Conservation (phyloP, 2,113 vertebrate genomes). For the Parotia lawesii region DNA sequence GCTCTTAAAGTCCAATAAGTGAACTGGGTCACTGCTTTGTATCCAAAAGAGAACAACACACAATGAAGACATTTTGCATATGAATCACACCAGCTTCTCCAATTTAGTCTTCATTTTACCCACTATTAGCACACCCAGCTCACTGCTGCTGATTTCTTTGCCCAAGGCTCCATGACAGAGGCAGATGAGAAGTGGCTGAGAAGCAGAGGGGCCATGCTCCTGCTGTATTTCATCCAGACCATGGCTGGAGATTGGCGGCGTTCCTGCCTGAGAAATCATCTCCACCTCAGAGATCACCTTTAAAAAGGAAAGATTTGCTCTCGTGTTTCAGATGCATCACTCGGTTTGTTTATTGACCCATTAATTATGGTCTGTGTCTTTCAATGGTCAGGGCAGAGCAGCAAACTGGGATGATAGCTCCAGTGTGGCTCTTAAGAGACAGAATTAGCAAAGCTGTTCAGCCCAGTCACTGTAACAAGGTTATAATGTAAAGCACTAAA, state of each 20-base stretch:
- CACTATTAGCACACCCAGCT: neutral
- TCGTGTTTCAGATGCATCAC: neutral
- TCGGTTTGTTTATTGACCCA: constrained; percentile 1
- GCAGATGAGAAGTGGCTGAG: neutral
- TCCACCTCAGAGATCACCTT: neutral
- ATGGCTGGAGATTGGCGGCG: neutral
- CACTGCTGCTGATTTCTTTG: neutral
- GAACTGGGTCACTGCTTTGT: neutral
- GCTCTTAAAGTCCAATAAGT: neutral
- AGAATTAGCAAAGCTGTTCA: constrained; percentile 31
- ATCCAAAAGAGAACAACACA: neutral
- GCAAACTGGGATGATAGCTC: neutral
- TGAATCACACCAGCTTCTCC: neutral
- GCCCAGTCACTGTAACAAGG: constrained; percentile 52
- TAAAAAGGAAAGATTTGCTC: neutral
- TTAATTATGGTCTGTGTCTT: constrained; percentile 45
- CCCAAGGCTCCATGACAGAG: neutral
- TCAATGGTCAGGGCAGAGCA: constrained; percentile 1
- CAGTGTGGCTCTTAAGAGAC: constrained; percentile 47
- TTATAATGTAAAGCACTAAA: constrained; percentile 70
- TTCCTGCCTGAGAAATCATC: neutral
- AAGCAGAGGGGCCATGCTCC: neutral
- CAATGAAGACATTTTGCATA: neutral
- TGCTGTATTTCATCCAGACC: neutral
- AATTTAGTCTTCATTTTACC: neutral